Percentiles rank a stretch among this genome's conserved stretches.
These are phyloP conservation scores for Parnassius glacialis DNA, from an alignment of 2,888 invertebrate genomes.

Conservation along the genomic window DNA sequence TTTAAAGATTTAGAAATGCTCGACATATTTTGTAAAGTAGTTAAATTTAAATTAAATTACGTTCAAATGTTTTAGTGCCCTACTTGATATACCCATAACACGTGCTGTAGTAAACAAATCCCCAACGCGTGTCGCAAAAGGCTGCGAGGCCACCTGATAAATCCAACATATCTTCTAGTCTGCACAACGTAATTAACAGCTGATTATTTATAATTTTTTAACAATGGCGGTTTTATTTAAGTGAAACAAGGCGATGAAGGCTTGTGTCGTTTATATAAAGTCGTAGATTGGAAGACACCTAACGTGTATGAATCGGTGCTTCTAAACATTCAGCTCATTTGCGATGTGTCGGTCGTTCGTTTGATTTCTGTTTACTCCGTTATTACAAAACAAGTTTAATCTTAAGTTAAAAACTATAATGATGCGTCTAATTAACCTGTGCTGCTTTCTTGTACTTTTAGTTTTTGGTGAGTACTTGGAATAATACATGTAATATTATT, in stretches of 20 bases:
- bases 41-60: conserved; percentile 11
- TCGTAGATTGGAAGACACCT: conserved; percentile 17
- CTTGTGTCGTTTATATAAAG: conserved; percentile 25
- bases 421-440: not conserved
- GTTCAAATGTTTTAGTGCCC: conserved; percentile 1
- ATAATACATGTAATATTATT: not conserved
- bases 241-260: not conserved
- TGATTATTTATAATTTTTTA: conserved; percentile 19
- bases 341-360: not conserved
- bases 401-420: conserved; percentile 5
- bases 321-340: conserved; percentile 6
- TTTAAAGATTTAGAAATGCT: not conserved
- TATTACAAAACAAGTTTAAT: conserved; percentile 1
- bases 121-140: not conserved
- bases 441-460: conserved; percentile 10
- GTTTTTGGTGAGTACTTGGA: conserved; percentile 12
- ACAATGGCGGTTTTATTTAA: conserved; percentile 15
- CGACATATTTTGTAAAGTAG: not conserved
- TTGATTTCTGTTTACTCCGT: not conserved
- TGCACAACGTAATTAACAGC: conserved; percentile 22
- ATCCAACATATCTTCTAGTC: conserved; percentile 20
- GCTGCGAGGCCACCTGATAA: conserved; percentile 22
- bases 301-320: conserved; percentile 2
- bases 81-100: conserved; percentile 7
- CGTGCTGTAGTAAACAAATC: not conserved